Conservation (phyloP, 2,113 vertebrate genomes). For the Nymphicus hollandicus region DNA sequence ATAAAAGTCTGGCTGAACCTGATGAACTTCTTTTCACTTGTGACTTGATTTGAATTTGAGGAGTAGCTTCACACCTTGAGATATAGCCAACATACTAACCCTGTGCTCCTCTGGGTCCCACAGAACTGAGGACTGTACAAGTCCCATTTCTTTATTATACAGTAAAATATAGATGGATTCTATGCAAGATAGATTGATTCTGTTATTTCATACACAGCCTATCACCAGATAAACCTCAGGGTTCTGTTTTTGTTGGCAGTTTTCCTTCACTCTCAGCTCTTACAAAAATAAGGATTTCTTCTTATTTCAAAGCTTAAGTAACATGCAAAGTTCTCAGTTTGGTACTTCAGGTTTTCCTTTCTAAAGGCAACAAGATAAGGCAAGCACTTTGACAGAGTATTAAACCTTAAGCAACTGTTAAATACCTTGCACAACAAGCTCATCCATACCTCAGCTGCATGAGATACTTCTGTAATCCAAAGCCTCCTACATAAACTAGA, state of each 20-base stretch:
- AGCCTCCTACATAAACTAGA: not conserved
- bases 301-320: not conserved
- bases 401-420: not conserved
- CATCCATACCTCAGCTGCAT: not conserved
- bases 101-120: not conserved
- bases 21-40: slow-evolving; percentile 21
- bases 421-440: not conserved
- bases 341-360: not conserved
- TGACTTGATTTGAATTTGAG: slow-evolving; percentile 3
- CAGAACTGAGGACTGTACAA: not conserved
- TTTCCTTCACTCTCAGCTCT: not conserved
- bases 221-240: not conserved
- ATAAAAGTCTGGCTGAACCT: slow-evolving; percentile 5
- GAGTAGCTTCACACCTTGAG: not conserved
- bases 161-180: not conserved
- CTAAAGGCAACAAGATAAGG: not conserved
- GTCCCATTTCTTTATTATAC: not conserved
- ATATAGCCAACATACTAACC: not conserved
- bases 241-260: not conserved
- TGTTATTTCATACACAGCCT: not conserved
- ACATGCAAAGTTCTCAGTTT: not conserved
- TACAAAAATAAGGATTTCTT: not conserved
- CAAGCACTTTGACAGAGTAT: not conserved
- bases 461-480: not conserved
- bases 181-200: not conserved